Percentiles rank a stretch among this genome's conserved stretches.
Conservation (phyloP, 1,140 invertebrate genomes). For the Brachionus manjavacas region DNA sequence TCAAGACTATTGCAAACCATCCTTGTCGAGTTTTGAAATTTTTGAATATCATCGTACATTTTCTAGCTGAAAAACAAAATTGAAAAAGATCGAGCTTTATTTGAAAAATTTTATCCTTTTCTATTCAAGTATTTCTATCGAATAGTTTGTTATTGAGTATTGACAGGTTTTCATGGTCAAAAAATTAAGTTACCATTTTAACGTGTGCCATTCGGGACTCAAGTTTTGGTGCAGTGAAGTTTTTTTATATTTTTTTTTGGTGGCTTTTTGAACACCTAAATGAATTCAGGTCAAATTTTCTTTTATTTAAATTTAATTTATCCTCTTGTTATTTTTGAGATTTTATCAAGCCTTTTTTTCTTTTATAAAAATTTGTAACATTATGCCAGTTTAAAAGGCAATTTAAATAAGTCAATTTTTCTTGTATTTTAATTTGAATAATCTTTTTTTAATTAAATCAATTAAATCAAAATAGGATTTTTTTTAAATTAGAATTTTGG, state of each 20-base stretch:
- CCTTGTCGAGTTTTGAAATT: constrained; percentile 36
- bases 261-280: neutral
- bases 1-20: constrained; percentile 29
- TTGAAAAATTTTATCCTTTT: constrained; percentile 10
- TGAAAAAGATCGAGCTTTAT: constrained; percentile 10
- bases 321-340: neutral
- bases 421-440: neutral
- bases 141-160: neutral
- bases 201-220: neutral
- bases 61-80: neutral
- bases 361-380: neutral
- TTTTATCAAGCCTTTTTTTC: neutral
- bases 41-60: constrained; percentile 27
- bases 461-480: too few species aligned
- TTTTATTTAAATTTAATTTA: constrained; percentile 3
- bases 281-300: neutral
- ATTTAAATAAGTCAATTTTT: neutral
- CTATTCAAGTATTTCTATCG: neutral
- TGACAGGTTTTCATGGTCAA: neutral
- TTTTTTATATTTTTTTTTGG: neutral
- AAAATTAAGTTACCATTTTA: neutral
- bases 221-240: neutral
- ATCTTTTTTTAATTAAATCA: neutral
- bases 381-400: neutral
- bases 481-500: too few species aligned